Percentiles rank a stretch among this genome's conserved stretches.
phyloP scores from a whole-genome alignment of 2,888 invertebrate species.

The Pristionchus entomophagus region DNA sequence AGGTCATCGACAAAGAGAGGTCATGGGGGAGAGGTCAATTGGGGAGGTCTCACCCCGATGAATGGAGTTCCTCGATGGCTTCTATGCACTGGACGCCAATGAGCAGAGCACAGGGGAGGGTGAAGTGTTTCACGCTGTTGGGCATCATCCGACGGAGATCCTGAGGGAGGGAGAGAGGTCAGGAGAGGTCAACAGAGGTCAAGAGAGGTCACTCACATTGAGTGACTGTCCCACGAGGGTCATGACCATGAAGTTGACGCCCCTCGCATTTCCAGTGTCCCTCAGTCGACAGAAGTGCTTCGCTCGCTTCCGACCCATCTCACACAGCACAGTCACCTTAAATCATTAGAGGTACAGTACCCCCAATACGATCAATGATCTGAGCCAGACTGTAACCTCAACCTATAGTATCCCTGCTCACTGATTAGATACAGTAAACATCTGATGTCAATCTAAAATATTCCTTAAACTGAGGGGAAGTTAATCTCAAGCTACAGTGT shows the following conservation, averaged over 20 bases:
- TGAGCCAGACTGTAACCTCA: no score
- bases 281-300: constrained; percentile 57
- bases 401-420: no score
- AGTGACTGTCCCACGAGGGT: constrained; percentile 60
- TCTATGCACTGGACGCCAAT: constrained; percentile 63
- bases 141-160: constrained; percentile 38
- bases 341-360: background rate
- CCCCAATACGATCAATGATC: no score
- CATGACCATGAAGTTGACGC: constrained; percentile 67
- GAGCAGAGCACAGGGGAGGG: constrained; percentile 56
- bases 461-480: no score
- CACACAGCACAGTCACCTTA: constrained; percentile 9
- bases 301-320: constrained; percentile 27
- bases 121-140: constrained; percentile 51
- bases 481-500: background rate
- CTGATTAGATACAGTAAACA: background rate
- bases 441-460: background rate
- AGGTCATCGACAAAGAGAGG: background rate
- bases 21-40: background rate
- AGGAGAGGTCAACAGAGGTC: background rate
- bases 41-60: constrained; percentile 8
- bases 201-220: constrained; percentile 44
- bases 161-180: background rate
- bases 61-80: constrained; percentile 65
- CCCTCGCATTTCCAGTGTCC: constrained; percentile 54